These are phyloP conservation scores for Decapterus maruadsi DNA, from an alignment of 2,797 vertebrate genomes.

Conservation along the genomic window DNA sequence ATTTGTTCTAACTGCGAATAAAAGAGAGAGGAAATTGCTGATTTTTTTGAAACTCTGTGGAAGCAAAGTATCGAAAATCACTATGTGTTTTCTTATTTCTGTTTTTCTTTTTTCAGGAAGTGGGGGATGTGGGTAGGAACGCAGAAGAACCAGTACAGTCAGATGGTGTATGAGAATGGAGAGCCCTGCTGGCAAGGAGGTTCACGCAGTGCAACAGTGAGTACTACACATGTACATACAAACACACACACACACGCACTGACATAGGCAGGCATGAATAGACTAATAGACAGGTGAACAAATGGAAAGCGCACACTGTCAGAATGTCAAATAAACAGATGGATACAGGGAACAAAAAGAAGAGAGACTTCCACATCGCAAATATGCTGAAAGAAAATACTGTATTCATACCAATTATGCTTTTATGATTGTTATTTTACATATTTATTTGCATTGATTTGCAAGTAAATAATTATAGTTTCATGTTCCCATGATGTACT, in stretches of 20 bases:
- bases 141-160: constrained; percentile 72
- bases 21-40: constrained; percentile 1
- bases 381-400: neutral
- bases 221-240: constrained; percentile 25
- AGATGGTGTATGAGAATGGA: constrained; percentile 82
- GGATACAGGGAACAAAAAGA: constrained; percentile 5
- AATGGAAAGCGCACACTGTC: constrained; percentile 34
- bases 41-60: neutral
- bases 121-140: constrained; percentile 79
- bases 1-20: constrained; percentile 29
- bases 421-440: neutral
- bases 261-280: constrained; percentile 33
- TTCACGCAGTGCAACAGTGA: constrained; percentile 76
- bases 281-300: constrained; percentile 41
- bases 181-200: constrained; percentile 79
- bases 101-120: constrained; percentile 60
- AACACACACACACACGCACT: neutral
- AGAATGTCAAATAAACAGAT: constrained; percentile 37
- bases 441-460: neutral
- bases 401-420: too few species aligned
- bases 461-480: neutral
- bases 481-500: neutral
- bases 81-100: neutral
- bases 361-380: neutral
- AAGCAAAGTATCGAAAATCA: constrained; percentile 3